Evolutionary conservation across 2,113 vertebrate genomes (phyloP).

Genomic region (Arenaria interpres): DNA sequence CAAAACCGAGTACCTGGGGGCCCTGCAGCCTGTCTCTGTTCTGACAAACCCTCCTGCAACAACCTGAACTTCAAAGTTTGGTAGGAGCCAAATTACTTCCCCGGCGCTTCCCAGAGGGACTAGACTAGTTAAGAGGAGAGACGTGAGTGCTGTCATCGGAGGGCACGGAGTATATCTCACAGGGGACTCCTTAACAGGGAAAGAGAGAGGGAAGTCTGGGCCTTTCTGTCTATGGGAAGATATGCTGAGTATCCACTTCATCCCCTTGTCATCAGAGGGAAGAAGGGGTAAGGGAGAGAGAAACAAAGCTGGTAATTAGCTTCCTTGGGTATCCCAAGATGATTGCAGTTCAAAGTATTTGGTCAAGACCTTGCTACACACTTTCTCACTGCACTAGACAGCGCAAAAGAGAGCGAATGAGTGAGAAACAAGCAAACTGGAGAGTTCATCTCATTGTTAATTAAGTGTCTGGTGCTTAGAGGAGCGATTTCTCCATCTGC

Average conservation of each 20-base stretch:
- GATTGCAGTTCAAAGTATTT: slow-evolving; percentile 57
- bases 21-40: rapidly evolving
- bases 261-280: slow-evolving; percentile 47
- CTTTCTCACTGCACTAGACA: background rate
- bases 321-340: slow-evolving; percentile 54
- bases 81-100: slow-evolving; percentile 18
- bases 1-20: background rate
- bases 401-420: background rate
- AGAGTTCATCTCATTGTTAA: slow-evolving; percentile 43
- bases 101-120: background rate
- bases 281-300: slow-evolving; percentile 10
- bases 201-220: background rate
- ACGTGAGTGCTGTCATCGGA: slow-evolving; percentile 10
- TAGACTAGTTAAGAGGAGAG: slow-evolving; percentile 7
- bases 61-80: slow-evolving; percentile 39
- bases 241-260: slow-evolving; percentile 1
- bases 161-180: slow-evolving; percentile 6
- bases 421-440: background rate
- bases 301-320: slow-evolving; percentile 69
- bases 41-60: slow-evolving; percentile 10
- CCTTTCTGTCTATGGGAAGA: background rate
- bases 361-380: slow-evolving; percentile 46
- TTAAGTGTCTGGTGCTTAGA: slow-evolving; percentile 50
- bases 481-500: slow-evolving; percentile 26
- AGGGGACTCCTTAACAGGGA: slow-evolving; percentile 28